Evolutionary conservation across 1,140 invertebrate genomes (phyloP).

Genomic region (Orussus abietinus): DNA sequence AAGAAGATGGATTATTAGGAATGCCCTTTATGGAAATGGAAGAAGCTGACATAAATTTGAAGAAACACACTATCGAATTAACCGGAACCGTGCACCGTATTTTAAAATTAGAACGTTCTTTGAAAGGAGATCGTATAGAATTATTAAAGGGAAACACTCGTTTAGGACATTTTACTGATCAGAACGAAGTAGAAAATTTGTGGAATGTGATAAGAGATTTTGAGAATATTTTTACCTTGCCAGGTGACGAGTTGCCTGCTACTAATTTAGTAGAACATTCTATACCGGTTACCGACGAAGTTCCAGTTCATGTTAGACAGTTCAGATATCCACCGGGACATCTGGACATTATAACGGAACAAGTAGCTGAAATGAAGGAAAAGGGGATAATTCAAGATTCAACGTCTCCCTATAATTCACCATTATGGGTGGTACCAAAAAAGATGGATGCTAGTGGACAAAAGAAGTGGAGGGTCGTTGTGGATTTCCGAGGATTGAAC

Average conservation of each 20-base stretch:
- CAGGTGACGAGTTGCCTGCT: too few relatives aligned
- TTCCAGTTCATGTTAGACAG: not conserved
- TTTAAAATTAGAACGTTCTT: not conserved
- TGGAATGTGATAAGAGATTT: not conserved
- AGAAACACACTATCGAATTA: not conserved
- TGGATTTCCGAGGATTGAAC: too few relatives aligned
- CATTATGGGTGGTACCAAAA: constrained; percentile 12
- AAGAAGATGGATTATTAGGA: not conserved
- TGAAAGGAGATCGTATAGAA: too few relatives aligned
- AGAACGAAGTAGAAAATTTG: not conserved
- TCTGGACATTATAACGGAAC: not conserved
- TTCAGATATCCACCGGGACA: not conserved
- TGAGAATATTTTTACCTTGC: not conserved
- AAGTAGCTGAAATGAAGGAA: constrained; percentile 1
- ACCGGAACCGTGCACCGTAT: not conserved
- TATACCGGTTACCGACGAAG: not conserved
- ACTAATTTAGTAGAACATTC: too few relatives aligned
- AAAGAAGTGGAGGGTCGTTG: constrained; percentile 14
- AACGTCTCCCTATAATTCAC: constrained; percentile 10
- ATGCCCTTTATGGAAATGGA: too few relatives aligned
- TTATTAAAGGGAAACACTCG: not conserved
- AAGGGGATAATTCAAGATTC: constrained; percentile 13
- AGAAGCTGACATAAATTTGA: too few relatives aligned
- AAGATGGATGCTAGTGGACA: constrained; percentile 9
- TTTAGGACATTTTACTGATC: not conserved